Conservation (phyloP, 92 coral and sea anemone genomes). For the Epizoanthus stellaris region DNA sequence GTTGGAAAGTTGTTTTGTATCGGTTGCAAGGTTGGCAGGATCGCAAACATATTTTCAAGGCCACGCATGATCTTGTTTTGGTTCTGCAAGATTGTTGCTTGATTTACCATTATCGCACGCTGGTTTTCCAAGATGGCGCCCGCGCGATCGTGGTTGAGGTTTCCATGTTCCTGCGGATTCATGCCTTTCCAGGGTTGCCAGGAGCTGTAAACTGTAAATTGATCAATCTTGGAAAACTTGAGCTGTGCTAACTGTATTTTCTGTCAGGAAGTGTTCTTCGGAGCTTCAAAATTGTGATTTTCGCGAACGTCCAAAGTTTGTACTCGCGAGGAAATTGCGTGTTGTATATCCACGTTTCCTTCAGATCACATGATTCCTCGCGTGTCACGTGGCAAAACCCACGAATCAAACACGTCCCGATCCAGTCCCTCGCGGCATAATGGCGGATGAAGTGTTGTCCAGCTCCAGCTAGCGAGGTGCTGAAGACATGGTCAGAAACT, state of each 20-base stretch:
- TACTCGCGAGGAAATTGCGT: constrained; percentile 48
- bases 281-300: not conserved
- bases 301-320: constrained; percentile 15
- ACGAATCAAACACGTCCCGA: constrained; percentile 38
- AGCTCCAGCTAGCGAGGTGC: too few relatives aligned
- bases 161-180: constrained; percentile 73
- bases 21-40: constrained; percentile 69
- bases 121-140: constrained; percentile 99
- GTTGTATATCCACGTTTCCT: constrained; percentile 42
- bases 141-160: constrained; percentile 83
- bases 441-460: not conserved
- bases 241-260: not conserved
- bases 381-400: constrained; percentile 65
- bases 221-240: constrained; percentile 36
- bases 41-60: constrained; percentile 75
- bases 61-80: constrained; percentile 94
- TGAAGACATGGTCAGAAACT: too few relatives aligned
- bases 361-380: constrained; percentile 45
- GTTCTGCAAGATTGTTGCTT: constrained; percentile 89
- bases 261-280: not conserved
- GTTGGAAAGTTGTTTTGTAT: constrained; percentile 21
- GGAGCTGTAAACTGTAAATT: constrained; percentile 4
- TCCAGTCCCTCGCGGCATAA: constrained; percentile 45
- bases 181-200: constrained; percentile 45
- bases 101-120: constrained; percentile 96